phyloP scores from a whole-genome alignment of 2,113 vertebrate genomes.

The Nansenia antarctica region DNA sequence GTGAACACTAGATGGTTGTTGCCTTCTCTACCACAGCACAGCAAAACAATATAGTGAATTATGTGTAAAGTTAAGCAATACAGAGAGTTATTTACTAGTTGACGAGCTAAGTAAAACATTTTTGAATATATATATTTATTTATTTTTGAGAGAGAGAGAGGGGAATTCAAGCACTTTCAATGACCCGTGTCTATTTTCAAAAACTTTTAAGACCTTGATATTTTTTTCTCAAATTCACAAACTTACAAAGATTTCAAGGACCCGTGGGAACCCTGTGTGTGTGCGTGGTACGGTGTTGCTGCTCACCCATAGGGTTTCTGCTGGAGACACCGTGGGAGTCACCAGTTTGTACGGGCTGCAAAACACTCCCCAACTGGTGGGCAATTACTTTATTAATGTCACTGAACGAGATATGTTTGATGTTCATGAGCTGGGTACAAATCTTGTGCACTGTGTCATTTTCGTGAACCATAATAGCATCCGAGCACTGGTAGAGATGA shows the following conservation, averaged over 20 bases:
- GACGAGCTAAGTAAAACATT: too few relatives aligned
- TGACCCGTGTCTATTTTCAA: background rate
- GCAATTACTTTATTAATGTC: constrained; percentile 90
- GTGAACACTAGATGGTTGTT: too few relatives aligned
- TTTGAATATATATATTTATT: too few relatives aligned
- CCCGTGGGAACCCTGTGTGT: background rate
- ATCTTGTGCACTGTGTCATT: constrained; percentile 90
- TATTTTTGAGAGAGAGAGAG: too few relatives aligned
- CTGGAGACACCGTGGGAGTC: constrained; percentile 70
- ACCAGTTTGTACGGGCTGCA: constrained; percentile 82
- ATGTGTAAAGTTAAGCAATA: too few relatives aligned
- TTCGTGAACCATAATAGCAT: constrained; percentile 93
- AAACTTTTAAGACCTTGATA: background rate
- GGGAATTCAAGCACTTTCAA: too few relatives aligned
- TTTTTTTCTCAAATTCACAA: background rate
- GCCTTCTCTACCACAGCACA: too few relatives aligned
- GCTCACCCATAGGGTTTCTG: constrained; percentile 87
- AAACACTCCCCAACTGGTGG: constrained; percentile 89
- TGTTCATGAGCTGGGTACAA: constrained; percentile 87
- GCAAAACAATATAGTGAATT: too few relatives aligned
- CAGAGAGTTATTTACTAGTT: too few relatives aligned
- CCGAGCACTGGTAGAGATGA: constrained; percentile 88
- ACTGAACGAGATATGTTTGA: constrained; percentile 89
- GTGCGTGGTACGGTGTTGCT: background rate
- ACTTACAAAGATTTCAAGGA: background rate